Evolutionary conservation across 2,888 invertebrate genomes (phyloP).

Genomic region (Strigamia crassipes): DNA sequence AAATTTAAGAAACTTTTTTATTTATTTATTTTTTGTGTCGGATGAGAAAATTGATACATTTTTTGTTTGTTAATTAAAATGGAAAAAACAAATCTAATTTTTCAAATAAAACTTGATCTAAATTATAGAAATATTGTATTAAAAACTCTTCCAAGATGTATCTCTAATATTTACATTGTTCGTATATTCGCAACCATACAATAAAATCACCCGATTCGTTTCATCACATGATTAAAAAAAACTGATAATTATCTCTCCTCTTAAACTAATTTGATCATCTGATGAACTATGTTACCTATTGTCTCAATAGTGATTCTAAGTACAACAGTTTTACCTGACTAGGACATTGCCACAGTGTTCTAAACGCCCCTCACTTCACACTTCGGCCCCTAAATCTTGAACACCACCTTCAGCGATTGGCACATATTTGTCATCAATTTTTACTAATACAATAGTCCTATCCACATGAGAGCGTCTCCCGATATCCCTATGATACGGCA

Average conservation of each 20-base stretch:
- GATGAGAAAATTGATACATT: neutral
- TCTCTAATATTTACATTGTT: conserved; percentile 28
- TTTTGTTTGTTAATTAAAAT: neutral
- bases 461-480: conserved; percentile 88
- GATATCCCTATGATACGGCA: conserved; percentile 87
- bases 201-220: conserved; percentile 28
- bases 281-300: conserved; percentile 3
- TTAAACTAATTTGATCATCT: conserved; percentile 26
- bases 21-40: neutral
- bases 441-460: conserved; percentile 86
- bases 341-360: conserved; percentile 29
- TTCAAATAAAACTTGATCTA: neutral
- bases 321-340: conserved; percentile 39
- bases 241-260: conserved; percentile 23
- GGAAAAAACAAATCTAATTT: neutral
- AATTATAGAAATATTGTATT: conserved; percentile 33
- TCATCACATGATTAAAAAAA: conserved; percentile 32
- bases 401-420: conserved; percentile 91
- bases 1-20: neutral
- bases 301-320: conserved; percentile 36
- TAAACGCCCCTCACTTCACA: conserved; percentile 51
- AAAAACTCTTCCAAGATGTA: conserved; percentile 11
- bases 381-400: conserved; percentile 57
- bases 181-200: conserved; percentile 25
- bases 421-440: conserved; percentile 89